These are phyloP conservation scores for Hormiphora californensis DNA, from an alignment of 37 sponge, comb jelly and placozoan genomes.

Conservation along the genomic window DNA sequence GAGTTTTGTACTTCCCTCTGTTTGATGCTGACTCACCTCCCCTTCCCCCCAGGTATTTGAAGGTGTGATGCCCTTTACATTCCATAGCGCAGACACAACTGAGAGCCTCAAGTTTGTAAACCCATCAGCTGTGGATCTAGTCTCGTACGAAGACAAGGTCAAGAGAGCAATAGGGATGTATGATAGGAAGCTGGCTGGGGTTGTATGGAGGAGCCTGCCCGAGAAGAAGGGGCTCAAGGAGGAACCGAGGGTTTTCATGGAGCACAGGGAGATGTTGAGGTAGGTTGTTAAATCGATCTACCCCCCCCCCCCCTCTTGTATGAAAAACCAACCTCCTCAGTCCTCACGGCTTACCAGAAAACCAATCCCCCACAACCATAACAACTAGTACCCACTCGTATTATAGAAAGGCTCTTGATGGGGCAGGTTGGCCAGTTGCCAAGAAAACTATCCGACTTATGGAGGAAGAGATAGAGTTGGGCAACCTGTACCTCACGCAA, in stretches of 20 bases:
- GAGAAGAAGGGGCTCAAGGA: conserved; percentile 16
- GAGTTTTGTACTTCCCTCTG: background rate
- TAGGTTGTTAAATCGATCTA: background rate
- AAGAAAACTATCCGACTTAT: conserved; percentile 14
- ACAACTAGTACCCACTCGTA: too few relatives aligned
- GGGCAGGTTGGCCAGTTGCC: background rate
- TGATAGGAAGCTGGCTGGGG: background rate
- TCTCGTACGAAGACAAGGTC: background rate
- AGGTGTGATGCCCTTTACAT: conserved; percentile 46
- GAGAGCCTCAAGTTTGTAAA: conserved; percentile 10
- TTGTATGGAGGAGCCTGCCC: background rate
- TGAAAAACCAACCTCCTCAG: too few relatives aligned
- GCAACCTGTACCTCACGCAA: conserved; percentile 12
- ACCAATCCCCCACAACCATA: too few relatives aligned
- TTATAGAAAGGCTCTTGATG: background rate
- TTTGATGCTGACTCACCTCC: too few relatives aligned
- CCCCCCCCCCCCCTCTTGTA: too few relatives aligned
- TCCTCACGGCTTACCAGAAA: too few relatives aligned
- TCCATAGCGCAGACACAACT: background rate
- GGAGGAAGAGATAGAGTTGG: background rate
- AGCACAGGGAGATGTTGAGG: background rate
- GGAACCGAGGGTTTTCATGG: background rate
- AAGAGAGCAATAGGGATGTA: background rate
- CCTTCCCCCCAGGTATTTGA: background rate
- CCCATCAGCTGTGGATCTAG: conserved; percentile 22